Evolutionary conservation across 2,888 invertebrate genomes (phyloP), one percentile per base, ranked within the genome.

Genomic region (Linnaemya tessellans): DNA sequence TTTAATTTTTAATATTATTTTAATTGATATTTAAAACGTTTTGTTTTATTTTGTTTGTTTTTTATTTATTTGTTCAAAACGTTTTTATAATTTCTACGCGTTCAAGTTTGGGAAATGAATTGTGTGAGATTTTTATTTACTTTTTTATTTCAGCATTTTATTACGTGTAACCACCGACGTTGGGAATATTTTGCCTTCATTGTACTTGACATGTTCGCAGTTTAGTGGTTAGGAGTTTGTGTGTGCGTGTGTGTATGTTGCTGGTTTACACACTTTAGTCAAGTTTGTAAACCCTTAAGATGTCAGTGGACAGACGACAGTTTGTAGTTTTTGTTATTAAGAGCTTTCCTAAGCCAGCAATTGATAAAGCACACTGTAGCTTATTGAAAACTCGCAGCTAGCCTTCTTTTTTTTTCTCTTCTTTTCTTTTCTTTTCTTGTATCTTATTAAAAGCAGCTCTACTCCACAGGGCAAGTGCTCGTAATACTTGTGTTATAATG

Each of bases 151-250:
- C 1, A 20, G n/a, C 43, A 51, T 60, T 60, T 30, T 30, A 9
- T 38, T 58, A 11, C 10, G 43, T 71, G 22, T 20, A 49, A 15
- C 35, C n/a, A 7, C 11, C 58, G 3, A 13, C 11, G 60, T 35
- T 56, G 74, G 62, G 74, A 68, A 80, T 80, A 62, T 56, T 60
- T 77, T 67, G 46, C 70, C 70, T 77, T 73, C 67, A 58, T 56
- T 56, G 38, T 84, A 80, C 84, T 84, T 84, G 84, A 84, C 84
- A 84, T 84, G 80, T 84, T 80, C 70, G 15, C 71, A 71, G 64
- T 71, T 80, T 65, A 70, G 35, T 60, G 51, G 51, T 20, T n/a
- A n/a, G n/a, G n/a, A n/a, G n/a, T n/a, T n/a, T 41, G 35, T 22
- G 13, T 20, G 58, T 43, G 30, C n/a, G 41, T 67, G 10, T 46